phyloP scores from a whole-genome alignment of 2,113 vertebrate species.

The Ceyx melanurus region DNA sequence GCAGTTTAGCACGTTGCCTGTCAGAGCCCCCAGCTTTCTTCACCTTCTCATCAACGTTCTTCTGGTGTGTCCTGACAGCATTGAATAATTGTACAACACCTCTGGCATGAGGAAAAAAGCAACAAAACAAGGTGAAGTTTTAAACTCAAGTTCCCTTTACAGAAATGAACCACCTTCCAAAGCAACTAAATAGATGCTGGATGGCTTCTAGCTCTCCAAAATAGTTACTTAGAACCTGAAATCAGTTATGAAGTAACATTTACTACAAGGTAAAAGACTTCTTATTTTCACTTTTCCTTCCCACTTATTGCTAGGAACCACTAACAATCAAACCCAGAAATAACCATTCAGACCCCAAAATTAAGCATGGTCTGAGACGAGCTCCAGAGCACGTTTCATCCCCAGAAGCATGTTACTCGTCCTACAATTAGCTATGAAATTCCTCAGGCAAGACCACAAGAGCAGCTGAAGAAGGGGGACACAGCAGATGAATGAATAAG shows the following conservation, averaged over 20 bases:
- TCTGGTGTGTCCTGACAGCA: constrained; percentile 89
- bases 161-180: not conserved
- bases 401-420: not conserved
- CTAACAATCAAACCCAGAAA: not conserved
- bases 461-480: not conserved
- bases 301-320: not conserved
- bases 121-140: not conserved
- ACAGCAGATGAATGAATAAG: not conserved
- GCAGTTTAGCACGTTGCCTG: constrained; percentile 87
- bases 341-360: not conserved
- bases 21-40: constrained; percentile 85
- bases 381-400: not conserved
- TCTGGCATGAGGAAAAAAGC: constrained; percentile 56
- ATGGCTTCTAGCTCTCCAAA: not conserved
- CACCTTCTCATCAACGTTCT: constrained; percentile 81
- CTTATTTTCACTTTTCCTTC: not conserved
- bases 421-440: not conserved
- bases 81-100: constrained; percentile 96
- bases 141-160: not conserved
- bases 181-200: not conserved
- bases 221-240: not conserved
- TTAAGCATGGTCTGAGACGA: not conserved
- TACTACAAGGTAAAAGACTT: not conserved
- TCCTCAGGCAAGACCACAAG: not conserved
- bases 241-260: not conserved